Percentiles rank a stretch among this genome's conserved stretches.
Conservation (phyloP, 2,113 vertebrate genomes). For the Silurus glanis region DNA sequence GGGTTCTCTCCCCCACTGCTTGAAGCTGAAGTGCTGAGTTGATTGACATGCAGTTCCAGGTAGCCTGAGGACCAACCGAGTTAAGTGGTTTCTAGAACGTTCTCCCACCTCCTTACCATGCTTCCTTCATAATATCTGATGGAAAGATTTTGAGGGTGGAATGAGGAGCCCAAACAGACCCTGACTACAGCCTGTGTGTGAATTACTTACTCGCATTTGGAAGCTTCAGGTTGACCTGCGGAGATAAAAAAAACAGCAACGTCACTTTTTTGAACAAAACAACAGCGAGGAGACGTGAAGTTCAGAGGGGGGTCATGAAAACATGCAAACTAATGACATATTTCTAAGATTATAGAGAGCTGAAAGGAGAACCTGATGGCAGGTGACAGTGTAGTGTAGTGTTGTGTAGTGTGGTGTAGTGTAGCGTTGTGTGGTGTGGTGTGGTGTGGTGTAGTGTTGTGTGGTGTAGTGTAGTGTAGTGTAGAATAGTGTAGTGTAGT, state of each 20-base stretch:
- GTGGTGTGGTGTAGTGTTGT: no score
- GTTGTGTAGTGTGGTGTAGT: no score
- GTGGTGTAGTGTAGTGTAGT: no score
- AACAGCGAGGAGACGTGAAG: background rate
- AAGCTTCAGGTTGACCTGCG: slow-evolving; percentile 39
- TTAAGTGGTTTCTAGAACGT: background rate
- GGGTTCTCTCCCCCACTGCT: background rate
- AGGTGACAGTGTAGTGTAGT: background rate
- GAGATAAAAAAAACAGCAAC: slow-evolving; percentile 9
- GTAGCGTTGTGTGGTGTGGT: no score
- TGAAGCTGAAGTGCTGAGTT: slow-evolving; percentile 16
- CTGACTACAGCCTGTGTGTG: background rate
- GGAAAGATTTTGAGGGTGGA: background rate
- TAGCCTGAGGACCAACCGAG: slow-evolving; percentile 12
- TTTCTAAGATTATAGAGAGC: background rate
- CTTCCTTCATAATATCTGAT: background rate
- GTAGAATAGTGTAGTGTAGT: no score
- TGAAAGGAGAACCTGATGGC: background rate
- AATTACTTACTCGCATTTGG: slow-evolving; percentile 44
- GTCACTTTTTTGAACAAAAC: background rate
- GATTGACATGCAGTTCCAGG: slow-evolving; percentile 36
- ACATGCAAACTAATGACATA: background rate
- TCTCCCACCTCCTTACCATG: background rate
- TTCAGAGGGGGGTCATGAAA: background rate
- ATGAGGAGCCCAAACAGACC: background rate